Base-by-base conservation (phyloP, 2,888 invertebrate genomes). In the Helleia helle region DNA sequence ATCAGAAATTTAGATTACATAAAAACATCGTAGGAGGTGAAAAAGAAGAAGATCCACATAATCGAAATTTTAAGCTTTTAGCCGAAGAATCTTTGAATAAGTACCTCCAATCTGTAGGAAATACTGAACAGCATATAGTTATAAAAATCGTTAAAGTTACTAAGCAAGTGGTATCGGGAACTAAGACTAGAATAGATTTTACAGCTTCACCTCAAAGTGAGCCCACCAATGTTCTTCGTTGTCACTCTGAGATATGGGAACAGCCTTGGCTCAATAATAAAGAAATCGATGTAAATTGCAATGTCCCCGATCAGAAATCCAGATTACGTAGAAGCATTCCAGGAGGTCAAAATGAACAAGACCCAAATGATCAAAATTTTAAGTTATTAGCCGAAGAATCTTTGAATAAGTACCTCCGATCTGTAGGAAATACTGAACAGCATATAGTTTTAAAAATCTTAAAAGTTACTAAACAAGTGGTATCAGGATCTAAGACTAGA, bases 171-270 rank as follows among this genome's bases (percentile, higher is more conserved):
- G 65, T 67, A 1, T 42, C 62, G 2, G 72, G 72, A 8, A 42
- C 40, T 1, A 44, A 53, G 28, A 69, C 63, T 17, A 44, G 44
- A 22, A 65, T 74, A 28, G 54, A 65, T 44, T 74, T 62, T 41
- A 56, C 49, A 13, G 62, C 66, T 25, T 50, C 51, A 1, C 59
- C 61, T 2, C 18, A 34, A 17, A 38, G 9, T 17, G 42, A 36
- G 55, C 56, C 42, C 36, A 38, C 39, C 9, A 25, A 40, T 1
- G 12, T 14, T 12, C 9, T 36, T 25, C 36, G 12, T 8, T 90
- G 88, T 52, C 49, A 71, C 14, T 60, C 89, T 25, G 52, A 63
- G 2, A 71, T 87, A 27, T 87, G 86, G 87, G 71, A 81, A 24
- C 73, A 69, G 28, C 80, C 86, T 3, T 88, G 88, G 88, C 18